Conservation (phyloP, 2,797 vertebrate genomes). For the Rhinophrynus dorsalis region DNA sequence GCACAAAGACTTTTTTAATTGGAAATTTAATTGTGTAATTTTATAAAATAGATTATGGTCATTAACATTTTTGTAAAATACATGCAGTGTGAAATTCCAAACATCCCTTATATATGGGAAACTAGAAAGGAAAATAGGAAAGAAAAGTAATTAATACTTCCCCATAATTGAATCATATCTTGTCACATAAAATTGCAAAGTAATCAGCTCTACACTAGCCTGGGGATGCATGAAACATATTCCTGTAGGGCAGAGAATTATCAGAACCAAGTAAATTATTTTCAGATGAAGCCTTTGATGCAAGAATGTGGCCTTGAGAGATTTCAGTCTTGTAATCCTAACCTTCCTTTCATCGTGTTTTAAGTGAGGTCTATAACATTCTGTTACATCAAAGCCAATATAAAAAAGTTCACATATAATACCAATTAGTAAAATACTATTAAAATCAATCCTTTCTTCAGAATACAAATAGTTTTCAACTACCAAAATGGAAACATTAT, state of each 20-base stretch:
- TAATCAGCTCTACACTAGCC: constrained; percentile 45
- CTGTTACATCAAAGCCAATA: constrained; percentile 59
- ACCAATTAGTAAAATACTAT: constrained; percentile 53
- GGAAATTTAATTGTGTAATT: too few species aligned
- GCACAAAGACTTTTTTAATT: too few species aligned
- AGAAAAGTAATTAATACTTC: constrained; percentile 50
- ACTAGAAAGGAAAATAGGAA: constrained; percentile 35
- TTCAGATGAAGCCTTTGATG: constrained; percentile 63
- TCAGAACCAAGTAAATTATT: constrained; percentile 52
- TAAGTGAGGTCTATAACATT: constrained; percentile 56
- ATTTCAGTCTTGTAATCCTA: constrained; percentile 58
- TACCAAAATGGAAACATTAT: constrained; percentile 23
- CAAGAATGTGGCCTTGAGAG: constrained; percentile 51
- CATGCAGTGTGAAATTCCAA: background rate
- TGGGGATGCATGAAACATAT: constrained; percentile 53
- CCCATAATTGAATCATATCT: constrained; percentile 45
- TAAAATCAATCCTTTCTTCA: constrained; percentile 56
- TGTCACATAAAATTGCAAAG: constrained; percentile 44
- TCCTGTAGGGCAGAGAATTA: constrained; percentile 54
- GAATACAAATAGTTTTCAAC: constrained; percentile 54
- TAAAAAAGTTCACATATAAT: constrained; percentile 52
- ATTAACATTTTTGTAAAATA: too few species aligned
- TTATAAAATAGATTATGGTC: too few species aligned
- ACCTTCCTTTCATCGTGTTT: constrained; percentile 61
- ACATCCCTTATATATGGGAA: background rate